Evolutionary conservation across 1,140 invertebrate genomes (phyloP).

Genomic region (Drosophila repleta): DNA sequence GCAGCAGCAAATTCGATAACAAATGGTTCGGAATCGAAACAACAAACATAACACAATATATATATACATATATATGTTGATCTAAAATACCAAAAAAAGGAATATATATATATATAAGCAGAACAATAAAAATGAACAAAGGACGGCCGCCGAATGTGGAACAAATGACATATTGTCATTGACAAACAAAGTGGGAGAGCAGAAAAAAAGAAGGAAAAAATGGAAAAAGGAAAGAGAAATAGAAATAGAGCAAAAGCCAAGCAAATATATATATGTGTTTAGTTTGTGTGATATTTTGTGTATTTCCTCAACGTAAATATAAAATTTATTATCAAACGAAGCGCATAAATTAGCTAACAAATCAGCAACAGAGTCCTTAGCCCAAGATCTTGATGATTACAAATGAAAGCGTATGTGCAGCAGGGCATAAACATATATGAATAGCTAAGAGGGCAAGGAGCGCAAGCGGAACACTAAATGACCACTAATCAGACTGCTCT

Average conservation of each 20-base stretch:
- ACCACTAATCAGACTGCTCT: constrained; percentile 16
- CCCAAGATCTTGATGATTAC: constrained; percentile 60
- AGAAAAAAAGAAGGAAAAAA: constrained; percentile 14
- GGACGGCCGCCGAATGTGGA: constrained; percentile 63
- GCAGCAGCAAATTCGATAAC: constrained; percentile 79
- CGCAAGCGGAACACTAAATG: constrained; percentile 10
- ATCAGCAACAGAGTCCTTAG: constrained; percentile 55
- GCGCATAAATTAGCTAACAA: constrained; percentile 73
- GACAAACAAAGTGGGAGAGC: constrained; percentile 26
- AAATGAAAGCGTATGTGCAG: constrained; percentile 58
- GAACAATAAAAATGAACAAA: constrained; percentile 44
- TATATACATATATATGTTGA: constrained; percentile 50
- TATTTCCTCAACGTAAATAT: constrained; percentile 77
- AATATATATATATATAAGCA: neutral
- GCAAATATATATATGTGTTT: constrained; percentile 12
- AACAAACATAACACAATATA: constrained; percentile 57
- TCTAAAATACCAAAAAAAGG: constrained; percentile 11
- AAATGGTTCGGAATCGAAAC: constrained; percentile 76
- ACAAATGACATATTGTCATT: constrained; percentile 80
- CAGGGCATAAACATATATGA: constrained; percentile 5
- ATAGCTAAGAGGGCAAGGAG: neutral
- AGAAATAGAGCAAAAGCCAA: constrained; percentile 13
- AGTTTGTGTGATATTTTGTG: constrained; percentile 28
- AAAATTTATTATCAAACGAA: constrained; percentile 78
- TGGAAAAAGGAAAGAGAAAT: constrained; percentile 4